Base-by-base conservation (phyloP, 1,140 invertebrate species). In the Drosophila ohnishii region DNA sequence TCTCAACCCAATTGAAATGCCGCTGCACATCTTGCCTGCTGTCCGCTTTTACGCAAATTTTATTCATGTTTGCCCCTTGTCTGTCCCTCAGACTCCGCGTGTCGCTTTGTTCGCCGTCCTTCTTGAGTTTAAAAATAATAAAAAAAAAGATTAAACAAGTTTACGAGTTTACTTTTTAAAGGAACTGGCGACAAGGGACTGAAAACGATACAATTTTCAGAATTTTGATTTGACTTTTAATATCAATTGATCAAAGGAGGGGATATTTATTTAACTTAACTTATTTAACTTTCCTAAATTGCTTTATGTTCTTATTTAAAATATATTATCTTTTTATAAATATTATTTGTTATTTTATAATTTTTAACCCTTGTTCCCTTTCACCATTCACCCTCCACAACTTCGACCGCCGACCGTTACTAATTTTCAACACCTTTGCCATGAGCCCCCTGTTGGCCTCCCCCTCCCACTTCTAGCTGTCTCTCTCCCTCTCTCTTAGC, bases 21-120 rank as follows among this genome's bases (percentile, higher is more conserved):
- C 69, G 51, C 44, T 75, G 74, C 77, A 73, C 75, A 88, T 80
- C 72, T 48, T 58, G 80, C 74, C 79, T 70, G 79, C 71, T 88
- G 79, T 87, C 83, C 84, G 76, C 72, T 83, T 77, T 88, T 87
- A 83, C 80, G 83, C 80, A 87, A 87, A 87, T 87, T 87, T 87
- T 88, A 88, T 87, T 85, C 85, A 84, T 88, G 84, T 88, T 86
- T 69, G 66, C 66, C 51, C 39, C 44, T 25, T 22, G 28, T 50
- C 28, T 14, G 37, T 39, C 14, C 8, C 9, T 50, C 55, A 45
- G 66, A 48, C 62, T 35, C 39, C 47, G 34, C 28, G 60, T 42
- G 56, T 56, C 50, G 59, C 44, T 44, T 60, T 70, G 74, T 75
- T 75, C 32, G 42, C 61, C 25, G 40, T 25, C 16, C 37, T 22